Evolutionary conservation across 2,113 vertebrate genomes (phyloP), one percentile per base, ranked within the genome.

Genomic region (Epinephelus lanceolatus): DNA sequence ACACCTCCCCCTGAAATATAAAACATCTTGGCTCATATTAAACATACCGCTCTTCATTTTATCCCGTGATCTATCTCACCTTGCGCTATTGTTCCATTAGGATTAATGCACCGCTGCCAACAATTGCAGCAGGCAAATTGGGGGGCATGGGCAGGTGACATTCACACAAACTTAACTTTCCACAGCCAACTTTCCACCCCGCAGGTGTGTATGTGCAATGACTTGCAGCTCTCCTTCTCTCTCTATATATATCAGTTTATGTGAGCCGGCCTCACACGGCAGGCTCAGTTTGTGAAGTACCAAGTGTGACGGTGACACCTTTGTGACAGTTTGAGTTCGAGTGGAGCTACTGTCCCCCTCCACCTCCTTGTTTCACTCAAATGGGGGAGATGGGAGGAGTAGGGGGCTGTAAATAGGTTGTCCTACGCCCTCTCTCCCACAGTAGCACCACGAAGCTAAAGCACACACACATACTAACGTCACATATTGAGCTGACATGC

Each of bases 401-500:
- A 18, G 33, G 62, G 59, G 77, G 81, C 73, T 78, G 80, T 74
- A 85, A 89, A 80, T 84, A 88, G 87, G 87, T 37, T 70, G 45
- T 56, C 73, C 78, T 37, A 49, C 4, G 21, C n/a, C 83, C 80
- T 84, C 74, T 88, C 78, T 86, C 79, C 73, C 57, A 76, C 80
- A 85, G 87, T 76, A 83, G 87, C 69, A 75, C 81, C 78, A 76
- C 74, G 1, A 37, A 78, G 78, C 70, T 61, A 70, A 81, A 71
- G 81, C 82, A 40, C 77, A 85, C 70, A 73, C 60, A 75, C 80
- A 72, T 76, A 63, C 73, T 21, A 19, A 47, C 63, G 47, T 60
- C 81, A 87, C 68, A 88, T 60, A 79, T 17, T 70, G 83, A 91
- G 88, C 75, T 81, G 84, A 87, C 75, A 83, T 77, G 83, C 89